Base-by-base conservation (phyloP, 2,113 vertebrate genomes). In the Theristicus caerulescens region DNA sequence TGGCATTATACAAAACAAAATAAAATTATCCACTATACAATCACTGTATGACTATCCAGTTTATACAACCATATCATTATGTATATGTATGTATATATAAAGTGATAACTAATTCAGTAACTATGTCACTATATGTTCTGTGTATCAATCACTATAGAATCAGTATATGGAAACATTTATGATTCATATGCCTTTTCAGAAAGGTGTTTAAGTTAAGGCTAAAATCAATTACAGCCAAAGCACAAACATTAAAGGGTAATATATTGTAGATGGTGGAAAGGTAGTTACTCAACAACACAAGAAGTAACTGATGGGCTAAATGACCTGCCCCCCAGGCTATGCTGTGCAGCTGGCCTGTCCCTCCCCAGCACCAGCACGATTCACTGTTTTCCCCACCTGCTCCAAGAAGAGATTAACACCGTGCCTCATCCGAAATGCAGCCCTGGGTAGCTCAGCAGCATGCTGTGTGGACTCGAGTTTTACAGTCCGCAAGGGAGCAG, bases 111-210 rank as follows among this genome's bases (percentile, higher is more conserved):
- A 10, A 15, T 6, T 11, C 0, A 2, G 21, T 46, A 32, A 8
- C 55, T 17, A 1, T 16, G 27, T 11, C 22, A 15, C 22, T 26
- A 1, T 12, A 7, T 3, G 36, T 10, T 47, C 59, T 31, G 11
- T 13, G 17, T 5, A 19, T 7, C 61, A 24, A 22, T 4, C 25
- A 1, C 78, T 24, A 6, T 1, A 6, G 1, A 20, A 58, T 6
- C 44, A 9, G 10, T 8, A 6, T 5, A 10, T 0, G 17, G 42
- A 14, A 31, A 31, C 49, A 26, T 0, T 5, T 27, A 2, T 4
- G 34, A 40, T 27, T 6, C 61, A 24, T 3, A 3, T 0, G 4
- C 20, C 64, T 62, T 42, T 38, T 29, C 65, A 18, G 29, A 32
- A 59, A 47, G 49, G 44, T 52, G 49, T 27, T 64, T 47, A 20